Evolutionary conservation across 64 coral and sea anemone species (phyloP), one percentile per base, ranked within the genome.

Genomic region (Exaiptasia diaphana): DNA sequence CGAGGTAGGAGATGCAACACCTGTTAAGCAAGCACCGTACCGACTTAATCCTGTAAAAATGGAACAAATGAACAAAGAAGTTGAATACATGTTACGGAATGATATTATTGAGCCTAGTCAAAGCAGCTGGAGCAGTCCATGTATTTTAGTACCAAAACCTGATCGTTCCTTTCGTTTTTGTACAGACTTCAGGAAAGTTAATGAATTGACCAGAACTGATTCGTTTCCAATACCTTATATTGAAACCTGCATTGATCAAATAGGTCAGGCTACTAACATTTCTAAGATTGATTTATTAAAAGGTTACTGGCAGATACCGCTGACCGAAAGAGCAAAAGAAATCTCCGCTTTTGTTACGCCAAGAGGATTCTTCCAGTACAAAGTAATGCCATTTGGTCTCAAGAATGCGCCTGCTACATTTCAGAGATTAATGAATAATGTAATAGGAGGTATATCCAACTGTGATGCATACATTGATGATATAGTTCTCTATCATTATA

Each of bases 251-350:
- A 20, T 90, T 20, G 88, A 90, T 48, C 12, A 17, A 1, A 17
- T 83, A 0, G 3, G 30, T 23, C 53, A 41, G 5, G 42, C 86
- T 17, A 39, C 30, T 11, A 44, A 71, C 37, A 55, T 89, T 18
- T 59, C 86, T 1, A 72, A 15, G 3, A 39, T 79, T 11, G 75
- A 89, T 62, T 29, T 89, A 2, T 18, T 36, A 4, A 56, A 35
- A 1, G 86, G 86, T 3, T 89, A 72, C 15, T 89, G 86, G 86
- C 86, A 81, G 33, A 68, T 89, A 0, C 54, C 77, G 29, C 7
- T 86, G 4, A 22, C 21, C 27, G 55, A 46, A 0, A 31, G 56
- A 0, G 45, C 68, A 0, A 55, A 44, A 44, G 68, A 74, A 30
- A 74, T 71, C 4, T 71, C 82, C 4, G 68, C 69, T 38, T 85